phyloP scores from a whole-genome alignment of 1,140 invertebrate genomes.

The Camponotus vicinus region DNA sequence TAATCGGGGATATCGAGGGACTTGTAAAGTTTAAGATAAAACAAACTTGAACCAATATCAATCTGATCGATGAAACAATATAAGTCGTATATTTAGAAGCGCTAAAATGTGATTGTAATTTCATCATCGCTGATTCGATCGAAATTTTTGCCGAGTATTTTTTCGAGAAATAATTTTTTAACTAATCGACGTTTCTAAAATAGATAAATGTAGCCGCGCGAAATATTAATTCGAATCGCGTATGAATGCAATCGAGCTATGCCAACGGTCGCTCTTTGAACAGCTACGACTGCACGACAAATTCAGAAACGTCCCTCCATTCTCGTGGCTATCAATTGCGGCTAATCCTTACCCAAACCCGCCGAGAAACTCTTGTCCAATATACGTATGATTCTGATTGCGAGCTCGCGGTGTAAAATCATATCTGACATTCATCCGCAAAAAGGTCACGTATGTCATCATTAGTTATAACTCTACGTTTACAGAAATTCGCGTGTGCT shows the following conservation, averaged over 20 bases:
- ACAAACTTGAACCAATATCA: background rate
- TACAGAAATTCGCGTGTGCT: conserved; percentile 17
- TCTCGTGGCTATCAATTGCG: conserved; percentile 75
- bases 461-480: conserved; percentile 25
- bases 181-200: background rate
- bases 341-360: conserved; percentile 72
- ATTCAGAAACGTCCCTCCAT: conserved; percentile 68
- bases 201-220: background rate
- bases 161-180: background rate
- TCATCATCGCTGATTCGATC: background rate
- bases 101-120: background rate
- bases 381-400: background rate
- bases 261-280: conserved; percentile 30
- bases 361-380: conserved; percentile 72
- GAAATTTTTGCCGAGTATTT: background rate
- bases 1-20: background rate
- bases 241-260: conserved; percentile 19
- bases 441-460: background rate
- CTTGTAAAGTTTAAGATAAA: background rate
- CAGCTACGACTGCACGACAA: conserved; percentile 59
- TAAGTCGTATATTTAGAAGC: background rate
- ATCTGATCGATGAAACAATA: background rate
- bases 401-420: background rate
- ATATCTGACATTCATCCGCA: background rate
- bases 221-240: conserved; percentile 30